phyloP scores from a whole-genome alignment of 2,888 invertebrate genomes.

The Coecobrya sp. region DNA sequence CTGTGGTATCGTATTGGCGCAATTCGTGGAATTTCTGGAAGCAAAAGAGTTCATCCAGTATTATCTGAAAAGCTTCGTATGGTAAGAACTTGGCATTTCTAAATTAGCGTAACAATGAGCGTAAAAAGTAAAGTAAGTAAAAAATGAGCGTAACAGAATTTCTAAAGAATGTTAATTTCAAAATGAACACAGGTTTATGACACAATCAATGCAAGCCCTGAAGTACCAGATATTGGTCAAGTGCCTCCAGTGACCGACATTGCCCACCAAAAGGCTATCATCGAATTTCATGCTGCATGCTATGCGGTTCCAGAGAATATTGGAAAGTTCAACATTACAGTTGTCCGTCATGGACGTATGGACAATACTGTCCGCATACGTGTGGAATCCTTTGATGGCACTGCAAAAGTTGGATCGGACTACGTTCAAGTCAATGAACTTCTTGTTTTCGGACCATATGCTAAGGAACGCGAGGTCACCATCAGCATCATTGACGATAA shows the following conservation, averaged over 20 bases:
- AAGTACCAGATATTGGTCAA: slow-evolving; percentile 86
- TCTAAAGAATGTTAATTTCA: too few species aligned
- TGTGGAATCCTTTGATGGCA: slow-evolving; percentile 90
- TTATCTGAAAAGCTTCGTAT: slow-evolving; percentile 88
- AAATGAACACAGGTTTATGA: slow-evolving; percentile 87
- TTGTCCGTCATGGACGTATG: slow-evolving; percentile 89
- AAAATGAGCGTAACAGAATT: too few species aligned
- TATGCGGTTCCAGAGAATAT: slow-evolving; percentile 89
- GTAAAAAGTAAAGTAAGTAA: too few species aligned
- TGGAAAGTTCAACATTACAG: slow-evolving; percentile 88
- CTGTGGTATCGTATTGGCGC: slow-evolving; percentile 89
- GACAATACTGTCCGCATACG: slow-evolving; percentile 88
- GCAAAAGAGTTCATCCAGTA: slow-evolving; percentile 88
- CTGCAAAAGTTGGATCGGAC: slow-evolving; percentile 87
- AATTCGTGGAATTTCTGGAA: slow-evolving; percentile 88
- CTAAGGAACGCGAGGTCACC: slow-evolving; percentile 87
- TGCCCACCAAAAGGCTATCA: slow-evolving; percentile 88
- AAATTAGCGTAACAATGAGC: too few species aligned
- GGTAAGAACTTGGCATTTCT: slow-evolving; percentile 88
- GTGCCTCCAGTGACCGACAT: slow-evolving; percentile 82
- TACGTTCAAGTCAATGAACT: slow-evolving; percentile 89
- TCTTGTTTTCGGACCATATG: slow-evolving; percentile 89
- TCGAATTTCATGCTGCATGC: slow-evolving; percentile 89
- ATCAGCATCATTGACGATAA: slow-evolving; percentile 86
- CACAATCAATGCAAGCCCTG: slow-evolving; percentile 88